Base-by-base conservation (phyloP, 2,113 vertebrate species). In the Muntiacus reevesi region DNA sequence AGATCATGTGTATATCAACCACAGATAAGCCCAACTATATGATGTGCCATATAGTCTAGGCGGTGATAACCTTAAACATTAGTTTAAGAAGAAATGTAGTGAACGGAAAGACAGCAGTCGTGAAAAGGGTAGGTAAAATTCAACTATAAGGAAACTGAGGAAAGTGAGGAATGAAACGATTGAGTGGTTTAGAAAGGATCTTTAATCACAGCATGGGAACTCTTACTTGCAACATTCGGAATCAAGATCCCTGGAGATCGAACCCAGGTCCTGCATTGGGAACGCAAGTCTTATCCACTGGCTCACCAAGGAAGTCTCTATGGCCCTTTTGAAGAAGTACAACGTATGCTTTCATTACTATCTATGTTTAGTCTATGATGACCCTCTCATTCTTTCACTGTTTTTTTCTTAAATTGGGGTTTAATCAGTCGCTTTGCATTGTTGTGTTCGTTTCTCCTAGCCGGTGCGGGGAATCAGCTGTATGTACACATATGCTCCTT, bases 171-270 rank as follows among this genome's bases (percentile, higher is more conserved):
- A 36, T 71, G 36, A 71, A 36, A 36, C n/a, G 9, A 71, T 0
- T 21, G 64, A 71, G 64, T 71, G 67, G n/a, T 71, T 40, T 71
- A 40, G 67, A 71, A 74, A 43, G 36, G 43, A 43, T 7, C 71
- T 74, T 43, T 25, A 43, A 43, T 3, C 25, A 11, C 36, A 43
- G 36, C 36, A 6, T 43, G 36, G 25, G 71, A 74, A 43, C 23
- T 43, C 71, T 74, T 25, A 43, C 0, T 74, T 74, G 36, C 0
- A 1, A 1, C 36, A 14, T 25, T 40, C 7, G 0, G 21, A 40
- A 25, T 43, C 36, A 7, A 76, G 36, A 43, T 27, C 36, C 36
- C 71, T 43, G 71, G 36, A 43, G 23, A 43, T 27, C 0, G 2
- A 74, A 40, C 11, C 5, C 71, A 3, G 11, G 21, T 43, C 71